Evolutionary conservation across 1,140 invertebrate genomes (phyloP), one percentile per base, ranked within the genome.

Genomic region (Venustaconcha ellipsiformis): DNA sequence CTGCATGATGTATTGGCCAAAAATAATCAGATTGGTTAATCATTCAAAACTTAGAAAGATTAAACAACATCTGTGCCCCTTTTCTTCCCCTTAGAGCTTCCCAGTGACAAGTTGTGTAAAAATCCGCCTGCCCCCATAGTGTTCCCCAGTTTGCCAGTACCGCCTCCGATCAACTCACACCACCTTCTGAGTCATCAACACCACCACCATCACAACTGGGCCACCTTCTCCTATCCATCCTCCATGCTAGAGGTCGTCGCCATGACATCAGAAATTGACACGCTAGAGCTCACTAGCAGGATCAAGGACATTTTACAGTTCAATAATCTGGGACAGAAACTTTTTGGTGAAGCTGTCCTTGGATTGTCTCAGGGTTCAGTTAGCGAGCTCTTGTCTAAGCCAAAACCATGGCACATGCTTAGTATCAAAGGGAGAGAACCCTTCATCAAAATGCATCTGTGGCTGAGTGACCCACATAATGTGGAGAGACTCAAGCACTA

Each of bases 401-500:
- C 98, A 1, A 99, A 99, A 87, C 97, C 97, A 0, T 99, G 98
- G 98, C 96, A 98, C 86, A 98, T 99, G 97, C 92, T 99, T 13
- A 98, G 96, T 83, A 98, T 99, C 87, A 99, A 99, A 90, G 97
- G 97, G 0, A 92, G 97, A 55, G 97, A 99, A 89, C 98, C 98
- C 0, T 99, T 99, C 91, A 98, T 99, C 77, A 93, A 97, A 76
- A 99, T 99, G 97, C 97, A 99, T 88, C 90, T 98, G 30, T 99
- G 97, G 97, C 91, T 99, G 14, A 95, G 95, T 79, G 97, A 99
- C 87, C 93, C 96, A 14, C 94, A 96, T 88, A 99, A 98, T 88
- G 94, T 99, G 60, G 96, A 99, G 84, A 90, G 91, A 77, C 91
- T 98, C 57, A 88, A 88, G 76, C 81, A 83, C 76, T 90, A 87